phyloP scores from a whole-genome alignment of 2,888 invertebrate species.

The Tenthredo mesomela region DNA sequence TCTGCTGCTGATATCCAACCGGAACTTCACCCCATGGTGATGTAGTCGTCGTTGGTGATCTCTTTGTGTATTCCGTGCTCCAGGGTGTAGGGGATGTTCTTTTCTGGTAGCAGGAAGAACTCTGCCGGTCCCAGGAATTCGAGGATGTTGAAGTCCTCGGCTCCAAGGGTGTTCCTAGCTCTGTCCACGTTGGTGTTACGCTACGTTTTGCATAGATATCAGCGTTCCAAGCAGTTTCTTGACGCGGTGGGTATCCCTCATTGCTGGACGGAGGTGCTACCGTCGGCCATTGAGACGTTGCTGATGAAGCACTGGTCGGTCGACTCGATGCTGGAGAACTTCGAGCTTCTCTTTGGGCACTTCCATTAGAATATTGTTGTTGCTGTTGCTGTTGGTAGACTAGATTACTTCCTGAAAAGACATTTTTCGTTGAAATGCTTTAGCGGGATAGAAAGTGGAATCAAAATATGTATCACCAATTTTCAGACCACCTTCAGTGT shows the following conservation, averaged over 20 bases:
- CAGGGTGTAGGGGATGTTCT: constrained; percentile 69
- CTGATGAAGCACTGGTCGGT: constrained; percentile 69
- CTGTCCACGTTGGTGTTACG: constrained; percentile 72
- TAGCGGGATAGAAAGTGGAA: background rate
- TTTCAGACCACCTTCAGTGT: background rate
- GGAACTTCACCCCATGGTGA: constrained; percentile 71
- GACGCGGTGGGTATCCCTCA: constrained; percentile 60
- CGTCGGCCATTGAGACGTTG: constrained; percentile 66
- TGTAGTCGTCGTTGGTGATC: constrained; percentile 65
- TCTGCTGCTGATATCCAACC: constrained; percentile 77
- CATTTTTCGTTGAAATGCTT: background rate
- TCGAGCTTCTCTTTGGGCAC: constrained; percentile 62
- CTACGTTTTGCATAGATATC: constrained; percentile 67
- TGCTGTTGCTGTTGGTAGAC: constrained; percentile 66
- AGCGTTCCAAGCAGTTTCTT: constrained; percentile 65
- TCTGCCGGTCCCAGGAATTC: constrained; percentile 70
- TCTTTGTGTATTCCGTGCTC: constrained; percentile 69
- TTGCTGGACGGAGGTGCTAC: constrained; percentile 60
- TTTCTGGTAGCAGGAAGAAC: constrained; percentile 65
- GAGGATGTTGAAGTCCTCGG: constrained; percentile 59
- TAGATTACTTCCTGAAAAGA: constrained; percentile 57
- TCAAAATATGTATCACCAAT: background rate
- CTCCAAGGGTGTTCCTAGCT: constrained; percentile 69
- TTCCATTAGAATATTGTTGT: constrained; percentile 54
- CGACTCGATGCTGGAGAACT: constrained; percentile 67